Conservation (phyloP, 1,140 invertebrate species). For the Drosophila rhopaloa region DNA sequence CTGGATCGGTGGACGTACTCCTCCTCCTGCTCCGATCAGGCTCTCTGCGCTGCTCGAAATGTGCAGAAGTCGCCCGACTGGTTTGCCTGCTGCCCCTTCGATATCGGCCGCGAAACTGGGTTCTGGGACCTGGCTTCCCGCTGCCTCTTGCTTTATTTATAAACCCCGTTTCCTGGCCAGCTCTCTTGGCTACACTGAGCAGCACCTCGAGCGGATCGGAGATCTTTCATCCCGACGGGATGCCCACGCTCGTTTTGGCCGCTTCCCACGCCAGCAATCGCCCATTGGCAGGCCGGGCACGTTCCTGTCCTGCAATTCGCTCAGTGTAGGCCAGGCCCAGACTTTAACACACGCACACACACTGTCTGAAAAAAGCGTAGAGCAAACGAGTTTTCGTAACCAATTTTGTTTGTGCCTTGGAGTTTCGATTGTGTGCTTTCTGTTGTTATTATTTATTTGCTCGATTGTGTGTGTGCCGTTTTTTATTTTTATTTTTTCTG, state of each 20-base stretch:
- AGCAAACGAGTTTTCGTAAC: slow-evolving; percentile 74
- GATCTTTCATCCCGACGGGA: slow-evolving; percentile 19
- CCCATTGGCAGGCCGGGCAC: slow-evolving; percentile 62
- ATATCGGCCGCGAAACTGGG: slow-evolving; percentile 43
- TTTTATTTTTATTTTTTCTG: slow-evolving; percentile 12
- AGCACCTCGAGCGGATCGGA: not conserved
- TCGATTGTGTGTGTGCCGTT: slow-evolving; percentile 12
- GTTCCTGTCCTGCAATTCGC: slow-evolving; percentile 60
- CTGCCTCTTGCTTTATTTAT: slow-evolving; percentile 27
- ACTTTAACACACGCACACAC: slow-evolving; percentile 14
- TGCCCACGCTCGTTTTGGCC: slow-evolving; percentile 48
- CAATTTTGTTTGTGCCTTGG: slow-evolving; percentile 75
- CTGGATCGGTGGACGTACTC: slow-evolving; percentile 22
- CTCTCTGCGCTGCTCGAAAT: slow-evolving; percentile 70
- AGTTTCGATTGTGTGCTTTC: slow-evolving; percentile 64
- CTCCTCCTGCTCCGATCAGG: slow-evolving; percentile 10
- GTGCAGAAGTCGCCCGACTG: slow-evolving; percentile 80
- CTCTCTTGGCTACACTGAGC: slow-evolving; percentile 3
- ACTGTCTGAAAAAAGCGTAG: slow-evolving; percentile 41
- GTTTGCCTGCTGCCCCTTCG: slow-evolving; percentile 53
- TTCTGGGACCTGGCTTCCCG: slow-evolving; percentile 26
- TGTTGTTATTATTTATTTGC: slow-evolving; percentile 46
- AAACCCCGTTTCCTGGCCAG: slow-evolving; percentile 43
- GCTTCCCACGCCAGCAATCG: slow-evolving; percentile 60
- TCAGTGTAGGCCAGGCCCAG: slow-evolving; percentile 60